Conservation (phyloP, 2,888 invertebrate genomes). For the Furcula furcula region DNA sequence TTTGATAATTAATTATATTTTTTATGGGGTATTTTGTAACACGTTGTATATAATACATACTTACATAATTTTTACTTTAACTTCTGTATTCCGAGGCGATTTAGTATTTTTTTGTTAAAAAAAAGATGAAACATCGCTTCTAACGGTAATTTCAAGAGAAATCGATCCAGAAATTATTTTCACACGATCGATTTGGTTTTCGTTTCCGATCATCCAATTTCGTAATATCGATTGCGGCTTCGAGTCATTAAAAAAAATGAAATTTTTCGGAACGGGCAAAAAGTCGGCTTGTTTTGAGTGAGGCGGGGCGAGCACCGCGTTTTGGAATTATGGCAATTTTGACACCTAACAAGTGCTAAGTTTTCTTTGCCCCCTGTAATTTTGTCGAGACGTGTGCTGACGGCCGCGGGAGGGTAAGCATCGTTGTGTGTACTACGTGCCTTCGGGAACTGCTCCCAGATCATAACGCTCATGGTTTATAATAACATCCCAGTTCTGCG, state of each 20-base stretch:
- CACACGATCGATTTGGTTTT: conserved; percentile 69
- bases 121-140: too few relatives aligned
- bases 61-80: too few relatives aligned
- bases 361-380: conserved; percentile 70
- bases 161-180: conserved; percentile 56
- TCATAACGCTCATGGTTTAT: conserved; percentile 69
- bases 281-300: conserved; percentile 71
- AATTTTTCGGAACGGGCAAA: conserved; percentile 65
- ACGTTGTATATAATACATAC: too few relatives aligned
- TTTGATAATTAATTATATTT: too few relatives aligned
- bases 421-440: conserved; percentile 54
- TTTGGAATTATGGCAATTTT: conserved; percentile 79
- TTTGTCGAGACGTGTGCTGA: conserved; percentile 61
- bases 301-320: conserved; percentile 64
- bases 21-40: too few relatives aligned
- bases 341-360: conserved; percentile 79
- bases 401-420: conserved; percentile 37
- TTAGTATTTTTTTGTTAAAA: too few relatives aligned
- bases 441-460: conserved; percentile 46
- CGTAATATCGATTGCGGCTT: conserved; percentile 69
- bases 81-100: too few relatives aligned
- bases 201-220: conserved; percentile 75
- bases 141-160: conserved; percentile 6
- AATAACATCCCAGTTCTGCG: conserved; percentile 63
- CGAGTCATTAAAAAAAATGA: conserved; percentile 76